Base-by-base conservation (phyloP, 2,113 vertebrate species). In the Pterocles gutturalis region DNA sequence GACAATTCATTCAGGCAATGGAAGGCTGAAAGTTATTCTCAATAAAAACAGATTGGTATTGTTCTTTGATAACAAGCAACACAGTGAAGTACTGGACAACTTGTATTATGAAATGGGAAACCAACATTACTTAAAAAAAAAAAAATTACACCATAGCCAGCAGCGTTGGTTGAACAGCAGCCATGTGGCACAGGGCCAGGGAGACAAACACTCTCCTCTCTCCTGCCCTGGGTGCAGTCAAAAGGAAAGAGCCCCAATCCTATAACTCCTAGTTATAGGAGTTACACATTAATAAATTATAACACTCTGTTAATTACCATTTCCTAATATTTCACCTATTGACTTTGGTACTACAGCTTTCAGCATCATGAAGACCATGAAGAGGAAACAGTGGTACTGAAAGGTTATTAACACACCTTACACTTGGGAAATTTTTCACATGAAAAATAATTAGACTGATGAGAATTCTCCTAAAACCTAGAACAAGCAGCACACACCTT, bases 241-340 rank as follows among this genome's bases (percentile, higher is more conserved):
- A 51, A 58, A 83, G 36, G 62, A 54, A 89, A 54, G 79, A 86
- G 73, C n/a, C 49, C 64, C 16, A 58, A 2, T 36, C 82, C 51
- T 33, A 3, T 3, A 58, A 19, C 87, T 58, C 55, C 21, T 28
- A 67, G 25, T 34, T 76, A 79, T 0, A 89, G 31, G 17, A 92
- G 90, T 93, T 82, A 86, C 72, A 86, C 46, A 73, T 96, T 90
- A 87, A 11, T 48, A 43, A 54, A 14, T 26, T 65, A 17, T 38
- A 85, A 80, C 34, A 29, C 41, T 76, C 57, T 12, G 26, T 88
- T 83, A 93, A 92, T 90, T 72, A 69, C 53, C 65, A 36, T 49
- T 83, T 65, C 65, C 62, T 94, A 95, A 90, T 62, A 90, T 65
- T 90, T 83, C 43, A 96, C 54, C 66, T 72, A 90, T 31, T 90